phyloP scores from a whole-genome alignment of 2,797 vertebrate genomes.

The Phrynocephalus vlangalii region DNA sequence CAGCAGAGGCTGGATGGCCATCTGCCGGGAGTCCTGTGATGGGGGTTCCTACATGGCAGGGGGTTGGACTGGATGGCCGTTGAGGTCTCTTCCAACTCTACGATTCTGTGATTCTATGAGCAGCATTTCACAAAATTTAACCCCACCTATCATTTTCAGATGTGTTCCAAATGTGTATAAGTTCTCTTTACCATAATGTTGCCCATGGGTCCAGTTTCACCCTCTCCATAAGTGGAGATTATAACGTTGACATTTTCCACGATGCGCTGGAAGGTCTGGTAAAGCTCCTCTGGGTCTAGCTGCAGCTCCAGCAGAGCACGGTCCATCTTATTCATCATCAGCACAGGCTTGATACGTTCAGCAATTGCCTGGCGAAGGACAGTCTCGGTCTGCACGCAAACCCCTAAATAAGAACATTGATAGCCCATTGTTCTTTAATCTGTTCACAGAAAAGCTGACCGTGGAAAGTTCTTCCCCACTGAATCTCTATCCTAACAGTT shows the following conservation, averaged over 20 bases:
- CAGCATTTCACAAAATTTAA: neutral
- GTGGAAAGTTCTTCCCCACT: neutral
- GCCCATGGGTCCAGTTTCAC: constrained; percentile 71
- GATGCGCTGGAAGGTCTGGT: constrained; percentile 69
- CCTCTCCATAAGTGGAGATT: constrained; percentile 71
- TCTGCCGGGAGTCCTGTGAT: too few species aligned
- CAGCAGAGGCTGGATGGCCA: too few species aligned
- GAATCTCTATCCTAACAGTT: neutral
- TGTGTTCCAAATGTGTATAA: neutral
- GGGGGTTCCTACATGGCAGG: too few species aligned
- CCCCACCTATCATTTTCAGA: neutral
- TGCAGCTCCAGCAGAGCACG: constrained; percentile 73
- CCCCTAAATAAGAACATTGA: constrained; percentile 48
- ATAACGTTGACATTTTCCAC: constrained; percentile 73
- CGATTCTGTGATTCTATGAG: too few species aligned
- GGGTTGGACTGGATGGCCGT: too few species aligned
- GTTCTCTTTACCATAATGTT: constrained; percentile 69
- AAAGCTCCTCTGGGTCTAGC: constrained; percentile 70
- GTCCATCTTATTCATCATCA: constrained; percentile 77
- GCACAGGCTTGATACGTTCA: constrained; percentile 67
- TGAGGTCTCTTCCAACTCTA: too few species aligned
- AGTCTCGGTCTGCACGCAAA: constrained; percentile 73
- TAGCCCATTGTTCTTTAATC: neutral
- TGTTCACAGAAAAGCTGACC: too few species aligned
- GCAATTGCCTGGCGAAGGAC: constrained; percentile 70